A percentile compares a stretch with the other conserved stretches of the same genome.
Conservation (phyloP, 2,888 invertebrate species). For the Limnephilus marmoratus region DNA sequence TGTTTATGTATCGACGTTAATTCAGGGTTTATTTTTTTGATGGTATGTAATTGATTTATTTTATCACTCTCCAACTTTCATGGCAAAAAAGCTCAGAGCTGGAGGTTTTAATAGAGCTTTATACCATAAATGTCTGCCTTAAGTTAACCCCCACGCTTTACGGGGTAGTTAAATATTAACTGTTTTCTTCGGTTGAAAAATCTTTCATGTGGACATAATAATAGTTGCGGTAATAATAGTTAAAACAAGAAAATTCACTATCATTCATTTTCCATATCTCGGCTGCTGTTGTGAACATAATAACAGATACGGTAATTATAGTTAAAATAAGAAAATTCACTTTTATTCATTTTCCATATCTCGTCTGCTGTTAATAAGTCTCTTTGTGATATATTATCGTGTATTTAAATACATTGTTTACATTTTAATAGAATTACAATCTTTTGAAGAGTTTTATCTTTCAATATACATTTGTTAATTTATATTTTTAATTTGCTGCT, state of each 20-base stretch:
- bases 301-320: background rate
- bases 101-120: constrained; percentile 20
- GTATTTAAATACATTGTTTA: too few relatives aligned
- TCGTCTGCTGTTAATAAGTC: too few relatives aligned
- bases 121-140: background rate
- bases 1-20: background rate
- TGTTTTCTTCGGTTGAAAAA: background rate
- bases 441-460: too few relatives aligned
- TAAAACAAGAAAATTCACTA: background rate
- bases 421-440: too few relatives aligned
- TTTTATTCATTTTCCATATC: too few relatives aligned
- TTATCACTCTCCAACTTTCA: background rate
- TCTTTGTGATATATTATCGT: too few relatives aligned
- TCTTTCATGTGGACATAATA: background rate
- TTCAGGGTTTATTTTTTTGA: background rate
- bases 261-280: too few relatives aligned
- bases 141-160: background rate
- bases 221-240: background rate
- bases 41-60: background rate
- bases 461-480: too few relatives aligned
- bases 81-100: background rate
- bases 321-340: background rate
- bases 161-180: background rate
- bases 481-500: too few relatives aligned
- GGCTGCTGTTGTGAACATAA: too few relatives aligned